Evolutionary conservation across 2,113 vertebrate species (phyloP).

Genomic region (Chaenocephalus aceratus): DNA sequence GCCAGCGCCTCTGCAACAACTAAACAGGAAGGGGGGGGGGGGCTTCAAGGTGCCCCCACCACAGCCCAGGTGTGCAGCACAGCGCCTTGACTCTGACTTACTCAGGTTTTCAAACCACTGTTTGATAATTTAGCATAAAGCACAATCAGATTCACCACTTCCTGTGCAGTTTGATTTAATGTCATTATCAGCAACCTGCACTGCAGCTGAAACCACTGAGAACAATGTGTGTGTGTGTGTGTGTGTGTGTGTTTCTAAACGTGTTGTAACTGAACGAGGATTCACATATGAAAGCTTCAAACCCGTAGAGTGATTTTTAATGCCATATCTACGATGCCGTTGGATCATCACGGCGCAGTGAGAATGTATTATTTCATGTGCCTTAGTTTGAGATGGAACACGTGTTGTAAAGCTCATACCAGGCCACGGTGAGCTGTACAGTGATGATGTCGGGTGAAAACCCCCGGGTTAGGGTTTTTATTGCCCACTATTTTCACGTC

Average conservation of each 20-base stretch:
- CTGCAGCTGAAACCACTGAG: slow-evolving; percentile 18
- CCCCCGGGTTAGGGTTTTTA: slow-evolving; percentile 13
- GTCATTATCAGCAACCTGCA: neutral
- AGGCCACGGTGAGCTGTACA: slow-evolving; percentile 27
- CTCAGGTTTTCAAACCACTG: slow-evolving; percentile 33
- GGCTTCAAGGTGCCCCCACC: slow-evolving; percentile 7
- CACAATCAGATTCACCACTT: neutral
- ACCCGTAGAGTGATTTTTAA: slow-evolving; percentile 1
- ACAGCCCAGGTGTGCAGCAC: neutral
- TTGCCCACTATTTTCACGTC: slow-evolving; percentile 1
- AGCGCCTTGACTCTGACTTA: neutral
- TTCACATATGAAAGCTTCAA: neutral
- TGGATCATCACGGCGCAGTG: neutral
- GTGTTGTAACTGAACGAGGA: slow-evolving; percentile 16
- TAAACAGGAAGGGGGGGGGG: slow-evolving; percentile 45
- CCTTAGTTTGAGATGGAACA: slow-evolving; percentile 34
- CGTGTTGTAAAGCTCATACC: slow-evolving; percentile 1
- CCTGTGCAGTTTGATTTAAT: neutral
- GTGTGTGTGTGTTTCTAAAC: neutral
- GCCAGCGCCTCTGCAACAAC: slow-evolving; percentile 80
- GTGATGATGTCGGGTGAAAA: neutral
- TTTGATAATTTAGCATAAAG: slow-evolving; percentile 1
- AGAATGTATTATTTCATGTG: slow-evolving; percentile 19
- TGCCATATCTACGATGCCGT: neutral
- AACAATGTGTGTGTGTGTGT: neutral